Base-by-base conservation (phyloP, 2,888 invertebrate species). In the Merodon equestris region DNA sequence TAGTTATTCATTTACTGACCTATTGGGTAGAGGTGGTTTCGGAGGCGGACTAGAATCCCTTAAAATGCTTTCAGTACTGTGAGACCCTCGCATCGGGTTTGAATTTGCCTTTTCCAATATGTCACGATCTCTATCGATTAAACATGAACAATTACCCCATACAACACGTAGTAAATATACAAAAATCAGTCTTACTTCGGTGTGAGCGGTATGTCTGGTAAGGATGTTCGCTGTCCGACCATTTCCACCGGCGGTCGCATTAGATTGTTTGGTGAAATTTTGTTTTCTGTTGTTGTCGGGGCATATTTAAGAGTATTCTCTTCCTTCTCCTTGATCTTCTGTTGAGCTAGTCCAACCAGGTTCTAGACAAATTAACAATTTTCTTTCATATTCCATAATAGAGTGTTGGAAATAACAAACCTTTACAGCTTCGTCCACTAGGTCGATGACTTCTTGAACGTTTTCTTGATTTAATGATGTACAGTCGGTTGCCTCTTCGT, bases 1-100 rank as follows among this genome's bases (percentile, higher is more conserved):
- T 3, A 40, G n/a, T 3, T 3, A 40, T 40, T 27, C 2, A 27
- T 27, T 40, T 9, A 40, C 40, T 3, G 10, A n/a, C 93, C 94
- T 91, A 84, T 92, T 93, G 67, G 97, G 96, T 84, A 97, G 91
- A 60, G 97, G 96, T 54, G 97, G 97, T 89, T 97, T 97, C 10
- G 96, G 96, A 71, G 96, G 96, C 73, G 94, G 94, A 88, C 92
- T 92, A 82, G 93, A 90, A 86, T 93, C 92, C 85, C 91, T 90
- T 85, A 95, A 89, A 84, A 95, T 93, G 42, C 95, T 95, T 89
- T 96, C 95, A 4, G 94, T 93, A 84, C 95, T 95, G 86, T 95
- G 95, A 58, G 95, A 95, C 60, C 92, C 93, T 82, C 94, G 91
- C 81, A 94, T 93, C 72, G 92, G 91, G 85, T 89, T 90, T 82